Evolutionary conservation across 2,797 vertebrate species (phyloP).

Genomic region (Emys orbicularis): DNA sequence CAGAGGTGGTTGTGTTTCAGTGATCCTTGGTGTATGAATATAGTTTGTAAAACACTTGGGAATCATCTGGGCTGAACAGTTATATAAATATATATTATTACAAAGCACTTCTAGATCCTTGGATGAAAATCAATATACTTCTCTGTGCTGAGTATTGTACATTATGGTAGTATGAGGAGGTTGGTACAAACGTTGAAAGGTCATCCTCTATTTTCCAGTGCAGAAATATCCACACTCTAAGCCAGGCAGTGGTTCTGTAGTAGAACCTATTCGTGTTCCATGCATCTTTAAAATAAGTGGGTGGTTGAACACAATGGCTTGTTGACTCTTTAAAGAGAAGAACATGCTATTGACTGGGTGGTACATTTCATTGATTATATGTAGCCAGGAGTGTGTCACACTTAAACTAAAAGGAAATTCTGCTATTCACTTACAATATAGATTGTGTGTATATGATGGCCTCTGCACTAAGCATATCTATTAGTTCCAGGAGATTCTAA

Average conservation of each 20-base stretch:
- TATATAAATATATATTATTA: not conserved
- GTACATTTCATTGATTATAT: not conserved
- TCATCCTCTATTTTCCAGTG: not conserved
- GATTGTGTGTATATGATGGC: not conserved
- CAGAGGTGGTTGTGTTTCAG: not conserved
- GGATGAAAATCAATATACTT: not conserved
- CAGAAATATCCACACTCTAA: not conserved
- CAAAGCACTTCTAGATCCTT: not conserved
- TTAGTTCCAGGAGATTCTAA: not conserved
- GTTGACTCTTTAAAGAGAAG: not conserved
- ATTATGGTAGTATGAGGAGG: not conserved
- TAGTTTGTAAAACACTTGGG: too few species aligned
- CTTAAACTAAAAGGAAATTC: not conserved
- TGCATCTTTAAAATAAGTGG: not conserved
- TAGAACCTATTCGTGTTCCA: not conserved
- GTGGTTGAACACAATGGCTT: not conserved
- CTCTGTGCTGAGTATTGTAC: not conserved
- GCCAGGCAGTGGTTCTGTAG: not conserved
- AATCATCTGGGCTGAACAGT: slow-evolving; percentile 3
- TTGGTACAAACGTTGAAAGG: not conserved
- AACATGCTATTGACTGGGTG: not conserved
- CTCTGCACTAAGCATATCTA: not conserved
- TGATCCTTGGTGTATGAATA: not conserved
- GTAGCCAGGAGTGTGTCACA: not conserved
- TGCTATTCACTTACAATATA: not conserved